Percentiles rank a stretch among this genome's conserved stretches.
Conservation (phyloP, 2,113 vertebrate genomes). For the Anas platyrhynchos region DNA sequence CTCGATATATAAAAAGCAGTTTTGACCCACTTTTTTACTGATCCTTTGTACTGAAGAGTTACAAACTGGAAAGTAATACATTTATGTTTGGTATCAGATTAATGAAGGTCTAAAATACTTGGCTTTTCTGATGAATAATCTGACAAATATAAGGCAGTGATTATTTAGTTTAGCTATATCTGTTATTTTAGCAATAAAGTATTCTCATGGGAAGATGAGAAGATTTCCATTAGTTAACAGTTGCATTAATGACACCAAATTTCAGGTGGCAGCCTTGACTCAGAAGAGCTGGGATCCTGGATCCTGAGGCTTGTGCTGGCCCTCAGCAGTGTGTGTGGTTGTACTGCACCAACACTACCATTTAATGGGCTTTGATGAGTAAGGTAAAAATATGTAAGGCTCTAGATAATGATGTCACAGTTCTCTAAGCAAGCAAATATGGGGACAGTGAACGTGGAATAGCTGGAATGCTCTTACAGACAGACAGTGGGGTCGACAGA, state of each 20-base stretch:
- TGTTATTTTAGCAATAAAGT: not conserved
- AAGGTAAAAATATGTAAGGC: not conserved
- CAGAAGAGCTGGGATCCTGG: not conserved
- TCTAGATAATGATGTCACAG: not conserved
- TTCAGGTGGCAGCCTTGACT: not conserved
- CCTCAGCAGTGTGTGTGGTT: not conserved
- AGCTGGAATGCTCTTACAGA: not conserved
- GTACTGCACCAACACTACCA: no score
- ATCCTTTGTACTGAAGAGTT: not conserved
- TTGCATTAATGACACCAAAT: not conserved
- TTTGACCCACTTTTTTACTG: constrained; percentile 17
- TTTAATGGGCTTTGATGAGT: not conserved
- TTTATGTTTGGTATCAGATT: constrained; percentile 8
- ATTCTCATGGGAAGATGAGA: not conserved
- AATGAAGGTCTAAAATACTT: not conserved
- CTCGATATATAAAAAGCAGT: not conserved
- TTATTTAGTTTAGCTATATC: not conserved
- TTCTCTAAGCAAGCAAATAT: not conserved
- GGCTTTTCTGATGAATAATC: not conserved
- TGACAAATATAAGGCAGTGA: not conserved
- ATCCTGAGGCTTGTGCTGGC: not conserved
- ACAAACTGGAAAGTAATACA: not conserved
- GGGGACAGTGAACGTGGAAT: not conserved
- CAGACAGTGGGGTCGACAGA: not conserved
- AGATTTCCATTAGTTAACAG: not conserved